Evolutionary conservation across 2,113 vertebrate species (phyloP).

Genomic region (Gallinago jamesoni): DNA sequence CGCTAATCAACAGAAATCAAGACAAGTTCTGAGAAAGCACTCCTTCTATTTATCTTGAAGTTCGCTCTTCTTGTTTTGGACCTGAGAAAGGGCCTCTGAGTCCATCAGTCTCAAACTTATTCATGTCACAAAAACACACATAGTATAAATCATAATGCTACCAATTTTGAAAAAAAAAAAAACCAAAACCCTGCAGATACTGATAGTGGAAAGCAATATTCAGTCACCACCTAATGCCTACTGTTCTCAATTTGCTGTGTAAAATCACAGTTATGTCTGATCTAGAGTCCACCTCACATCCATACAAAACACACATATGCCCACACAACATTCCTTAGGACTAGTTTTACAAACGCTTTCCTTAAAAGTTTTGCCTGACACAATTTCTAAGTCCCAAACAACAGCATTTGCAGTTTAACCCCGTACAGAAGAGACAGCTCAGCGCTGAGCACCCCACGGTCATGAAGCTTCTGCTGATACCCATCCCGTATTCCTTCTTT

Average conservation of each 20-base stretch:
- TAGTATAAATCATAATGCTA: neutral
- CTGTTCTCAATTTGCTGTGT: neutral
- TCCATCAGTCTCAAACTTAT: neutral
- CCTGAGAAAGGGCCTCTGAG: neutral
- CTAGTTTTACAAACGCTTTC: neutral
- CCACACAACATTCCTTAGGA: neutral
- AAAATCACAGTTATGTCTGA: neutral
- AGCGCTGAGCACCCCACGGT: neutral
- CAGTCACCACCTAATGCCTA: neutral
- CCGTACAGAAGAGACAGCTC: neutral
- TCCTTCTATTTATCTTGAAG: neutral
- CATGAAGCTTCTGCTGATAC: neutral
- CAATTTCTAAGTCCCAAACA: neutral
- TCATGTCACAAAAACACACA: neutral
- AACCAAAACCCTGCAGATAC: neutral
- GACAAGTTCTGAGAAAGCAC: neutral
- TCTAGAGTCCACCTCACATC: neutral
- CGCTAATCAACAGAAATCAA: neutral
- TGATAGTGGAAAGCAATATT: neutral
- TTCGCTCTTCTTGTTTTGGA: neutral
- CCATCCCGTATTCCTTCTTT: conserved; percentile 27
- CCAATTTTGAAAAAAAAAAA: neutral
- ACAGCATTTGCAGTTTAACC: neutral
- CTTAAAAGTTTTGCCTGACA: neutral
- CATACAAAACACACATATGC: neutral